Percentiles rank a stretch among this genome's conserved stretches.
Evolutionary conservation across 2,888 invertebrate species (phyloP).

Genomic region (Beris morrisii): DNA sequence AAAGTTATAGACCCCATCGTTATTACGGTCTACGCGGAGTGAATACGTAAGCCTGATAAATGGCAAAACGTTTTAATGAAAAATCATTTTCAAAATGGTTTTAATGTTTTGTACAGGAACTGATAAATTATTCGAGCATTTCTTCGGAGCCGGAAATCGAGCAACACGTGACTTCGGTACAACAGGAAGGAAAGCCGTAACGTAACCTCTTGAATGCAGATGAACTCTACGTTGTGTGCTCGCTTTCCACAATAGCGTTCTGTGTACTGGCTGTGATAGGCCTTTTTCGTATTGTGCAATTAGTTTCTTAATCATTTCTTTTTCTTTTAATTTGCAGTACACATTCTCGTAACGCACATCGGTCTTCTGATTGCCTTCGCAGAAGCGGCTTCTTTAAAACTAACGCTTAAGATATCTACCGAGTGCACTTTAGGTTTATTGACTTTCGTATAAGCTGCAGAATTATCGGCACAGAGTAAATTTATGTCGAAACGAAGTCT

Average conservation of each 20-base stretch:
- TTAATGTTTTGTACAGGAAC: constrained; percentile 25
- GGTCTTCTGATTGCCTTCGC: constrained; percentile 8
- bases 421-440: constrained; percentile 18
- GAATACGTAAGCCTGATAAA: too few relatives aligned
- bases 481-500: not conserved
- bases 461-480: constrained; percentile 5
- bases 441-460: constrained; percentile 9
- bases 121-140: constrained; percentile 24
- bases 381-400: constrained; percentile 20
- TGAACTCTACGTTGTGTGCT: not conserved
- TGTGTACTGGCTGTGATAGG: too few relatives aligned
- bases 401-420: not conserved
- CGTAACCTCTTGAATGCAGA: constrained; percentile 28
- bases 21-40: too few relatives aligned
- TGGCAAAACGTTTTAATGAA: too few relatives aligned
- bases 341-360: too few relatives aligned
- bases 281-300: too few relatives aligned
- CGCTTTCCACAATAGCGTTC: too few relatives aligned
- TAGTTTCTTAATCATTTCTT: too few relatives aligned
- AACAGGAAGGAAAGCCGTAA: constrained; percentile 30
- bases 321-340: too few relatives aligned
- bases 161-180: constrained; percentile 20
- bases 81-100: not conserved
- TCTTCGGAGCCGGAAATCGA: constrained; percentile 28
- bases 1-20: too few relatives aligned